Conservation (phyloP, 1,140 invertebrate genomes). For the Drosophila elegans region DNA sequence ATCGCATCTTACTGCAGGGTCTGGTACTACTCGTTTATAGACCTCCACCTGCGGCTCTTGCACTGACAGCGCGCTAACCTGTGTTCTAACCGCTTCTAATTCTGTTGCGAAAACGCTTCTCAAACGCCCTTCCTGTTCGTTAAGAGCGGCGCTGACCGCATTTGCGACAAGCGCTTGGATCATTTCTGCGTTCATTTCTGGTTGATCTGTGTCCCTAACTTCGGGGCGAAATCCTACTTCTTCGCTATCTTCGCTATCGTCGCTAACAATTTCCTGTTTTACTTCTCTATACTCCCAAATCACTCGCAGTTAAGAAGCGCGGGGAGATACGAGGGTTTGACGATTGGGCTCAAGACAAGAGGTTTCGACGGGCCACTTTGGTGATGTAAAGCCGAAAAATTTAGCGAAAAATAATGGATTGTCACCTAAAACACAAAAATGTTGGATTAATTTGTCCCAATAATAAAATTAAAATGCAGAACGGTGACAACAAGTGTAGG, state of each 20-base stretch:
- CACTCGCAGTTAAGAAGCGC: neutral
- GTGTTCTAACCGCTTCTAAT: too few relatives aligned
- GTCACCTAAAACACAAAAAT: slow-evolving; percentile 10
- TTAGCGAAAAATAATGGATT: neutral
- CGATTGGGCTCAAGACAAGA: slow-evolving; percentile 1
- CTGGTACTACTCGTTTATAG: neutral
- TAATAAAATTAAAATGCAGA: neutral
- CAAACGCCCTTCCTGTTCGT: neutral
- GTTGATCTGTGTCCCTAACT: slow-evolving; percentile 1
- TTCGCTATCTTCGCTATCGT: slow-evolving; percentile 16
- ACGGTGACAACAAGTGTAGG: slow-evolving; percentile 4
- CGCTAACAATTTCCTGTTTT: slow-evolving; percentile 7
- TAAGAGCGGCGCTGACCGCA: slow-evolving; percentile 8
- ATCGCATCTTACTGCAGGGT: slow-evolving; percentile 19
- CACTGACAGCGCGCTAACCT: neutral
- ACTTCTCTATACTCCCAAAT: slow-evolving; percentile 11
- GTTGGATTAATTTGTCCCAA: slow-evolving; percentile 10
- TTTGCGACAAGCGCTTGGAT: slow-evolving; percentile 15
- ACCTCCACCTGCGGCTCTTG: slow-evolving; percentile 7
- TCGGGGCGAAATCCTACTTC: slow-evolving; percentile 1
- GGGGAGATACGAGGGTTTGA: neutral
- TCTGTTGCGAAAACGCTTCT: neutral
- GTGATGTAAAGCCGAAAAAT: neutral
- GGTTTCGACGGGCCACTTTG: neutral
- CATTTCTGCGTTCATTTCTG: slow-evolving; percentile 8